Conservation (phyloP, 2,888 invertebrate species). For the Spodoptera littoralis region DNA sequence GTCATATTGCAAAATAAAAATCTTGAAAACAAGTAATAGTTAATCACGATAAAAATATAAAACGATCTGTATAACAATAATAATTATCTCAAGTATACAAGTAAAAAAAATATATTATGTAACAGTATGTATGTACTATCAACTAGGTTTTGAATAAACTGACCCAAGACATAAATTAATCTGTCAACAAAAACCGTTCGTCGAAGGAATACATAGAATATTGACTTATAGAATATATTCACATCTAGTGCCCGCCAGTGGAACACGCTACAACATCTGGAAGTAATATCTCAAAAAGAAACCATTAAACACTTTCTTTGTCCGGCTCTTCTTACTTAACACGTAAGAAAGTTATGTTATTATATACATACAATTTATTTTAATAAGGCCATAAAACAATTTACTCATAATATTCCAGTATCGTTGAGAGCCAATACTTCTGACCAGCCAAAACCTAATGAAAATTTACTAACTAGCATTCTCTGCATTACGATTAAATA, state of each 20-base stretch:
- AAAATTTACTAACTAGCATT: constrained; percentile 79
- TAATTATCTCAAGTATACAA: constrained; percentile 87
- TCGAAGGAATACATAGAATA: constrained; percentile 48
- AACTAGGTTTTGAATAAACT: constrained; percentile 73
- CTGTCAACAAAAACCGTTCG: constrained; percentile 62
- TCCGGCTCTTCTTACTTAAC: constrained; percentile 58
- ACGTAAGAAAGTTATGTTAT: constrained; percentile 63
- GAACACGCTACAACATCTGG: constrained; percentile 36
- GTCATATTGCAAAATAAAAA: constrained; percentile 72
- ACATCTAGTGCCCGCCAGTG: constrained; percentile 30
- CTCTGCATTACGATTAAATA: constrained; percentile 60
- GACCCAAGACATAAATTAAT: constrained; percentile 64
- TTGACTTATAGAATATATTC: constrained; percentile 43
- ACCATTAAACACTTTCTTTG: constrained; percentile 55
- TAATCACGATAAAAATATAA: constrained; percentile 85
- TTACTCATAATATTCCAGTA: constrained; percentile 65
- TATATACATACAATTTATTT: constrained; percentile 67
- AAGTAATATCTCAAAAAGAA: constrained; percentile 34
- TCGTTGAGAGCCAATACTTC: constrained; percentile 51
- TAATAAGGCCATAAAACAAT: constrained; percentile 81
- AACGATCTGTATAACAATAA: constrained; percentile 85
- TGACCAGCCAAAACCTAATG: constrained; percentile 56
- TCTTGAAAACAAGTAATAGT: constrained; percentile 78
- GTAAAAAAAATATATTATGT: constrained; percentile 87
- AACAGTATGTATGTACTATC: constrained; percentile 76